Percentiles rank a stretch among this genome's conserved stretches.
phyloP scores from a whole-genome alignment of 1,140 invertebrate species.

The Lanistes nyassanus region DNA sequence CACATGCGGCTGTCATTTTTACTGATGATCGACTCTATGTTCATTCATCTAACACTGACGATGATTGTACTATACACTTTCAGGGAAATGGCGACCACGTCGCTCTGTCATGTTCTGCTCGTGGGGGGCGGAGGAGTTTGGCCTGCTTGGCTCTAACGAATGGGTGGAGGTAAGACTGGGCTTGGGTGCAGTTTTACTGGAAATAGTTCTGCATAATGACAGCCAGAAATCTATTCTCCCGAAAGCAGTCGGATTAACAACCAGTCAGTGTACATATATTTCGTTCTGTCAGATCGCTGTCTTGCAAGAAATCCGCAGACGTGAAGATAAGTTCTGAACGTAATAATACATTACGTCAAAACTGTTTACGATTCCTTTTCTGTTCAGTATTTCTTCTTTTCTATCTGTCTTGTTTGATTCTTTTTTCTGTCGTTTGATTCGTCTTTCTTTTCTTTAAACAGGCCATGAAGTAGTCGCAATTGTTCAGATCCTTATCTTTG shows the following conservation, averaged over 20 bases:
- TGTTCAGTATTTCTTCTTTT: not conserved
- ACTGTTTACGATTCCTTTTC: not conserved
- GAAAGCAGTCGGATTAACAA: not conserved
- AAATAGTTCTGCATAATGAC: no score
- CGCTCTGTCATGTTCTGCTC: conserved; percentile 50
- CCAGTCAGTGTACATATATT: not conserved
- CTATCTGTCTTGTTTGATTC: not conserved
- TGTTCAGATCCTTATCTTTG: not conserved
- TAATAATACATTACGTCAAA: not conserved
- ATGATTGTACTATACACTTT: not conserved
- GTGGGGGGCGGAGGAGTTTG: conserved; percentile 55
- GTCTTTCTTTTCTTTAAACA: not conserved
- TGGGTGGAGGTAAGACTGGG: conserved; percentile 53
- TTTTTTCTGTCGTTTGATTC: not conserved
- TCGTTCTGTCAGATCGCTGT: not conserved
- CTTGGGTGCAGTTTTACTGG: no score
- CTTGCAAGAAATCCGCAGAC: not conserved
- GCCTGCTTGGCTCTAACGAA: conserved; percentile 52
- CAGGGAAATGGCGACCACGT: conserved; percentile 39
- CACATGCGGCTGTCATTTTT: no score
- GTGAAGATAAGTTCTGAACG: not conserved
- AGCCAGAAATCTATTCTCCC: no score
- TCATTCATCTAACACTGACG: no score
- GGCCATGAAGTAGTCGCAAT: not conserved
- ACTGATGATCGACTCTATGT: no score